These are phyloP conservation scores for Eupithecia exiguata DNA, from an alignment of 2,888 invertebrate species.

Conservation along the genomic window DNA sequence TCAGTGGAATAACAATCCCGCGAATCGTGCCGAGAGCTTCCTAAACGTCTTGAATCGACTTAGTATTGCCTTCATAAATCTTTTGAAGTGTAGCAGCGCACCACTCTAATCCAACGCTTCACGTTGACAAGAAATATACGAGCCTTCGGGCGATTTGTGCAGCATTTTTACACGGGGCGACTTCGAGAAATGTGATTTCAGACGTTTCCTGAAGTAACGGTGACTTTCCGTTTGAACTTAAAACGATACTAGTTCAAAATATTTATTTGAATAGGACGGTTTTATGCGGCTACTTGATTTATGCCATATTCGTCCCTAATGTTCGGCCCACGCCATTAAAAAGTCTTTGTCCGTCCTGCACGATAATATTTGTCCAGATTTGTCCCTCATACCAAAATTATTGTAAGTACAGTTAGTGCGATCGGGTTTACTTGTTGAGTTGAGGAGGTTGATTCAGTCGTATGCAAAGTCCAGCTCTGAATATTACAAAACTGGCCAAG, in stretches of 20 bases:
- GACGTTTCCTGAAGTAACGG: conserved; percentile 30
- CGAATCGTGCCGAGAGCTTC: conserved; percentile 49
- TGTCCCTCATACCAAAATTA: too few species aligned
- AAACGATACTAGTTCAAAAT: conserved; percentile 48
- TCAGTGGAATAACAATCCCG: conserved; percentile 37
- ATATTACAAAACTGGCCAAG: not conserved
- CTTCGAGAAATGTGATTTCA: conserved; percentile 47
- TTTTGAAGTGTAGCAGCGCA: conserved; percentile 62
- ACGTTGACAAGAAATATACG: conserved; percentile 68
- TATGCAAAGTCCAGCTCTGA: not conserved
- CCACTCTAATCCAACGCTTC: conserved; percentile 69
- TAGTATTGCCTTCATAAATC: conserved; percentile 74
- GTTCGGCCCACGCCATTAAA: too few species aligned
- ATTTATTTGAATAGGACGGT: conserved; percentile 26
- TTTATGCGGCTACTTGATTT: conserved; percentile 24
- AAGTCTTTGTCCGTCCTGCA: too few species aligned
- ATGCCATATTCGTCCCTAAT: too few species aligned
- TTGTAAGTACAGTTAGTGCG: too few species aligned
- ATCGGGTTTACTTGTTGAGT: conserved; percentile 29
- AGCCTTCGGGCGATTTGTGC: conserved; percentile 61
- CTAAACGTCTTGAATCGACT: conserved; percentile 63
- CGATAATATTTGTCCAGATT: too few species aligned
- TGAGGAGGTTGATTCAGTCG: conserved; percentile 13
- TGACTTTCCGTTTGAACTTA: conserved; percentile 45
- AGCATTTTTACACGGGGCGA: conserved; percentile 53